Conservation (phyloP, 2,113 vertebrate species). For the Motacilla alba region DNA sequence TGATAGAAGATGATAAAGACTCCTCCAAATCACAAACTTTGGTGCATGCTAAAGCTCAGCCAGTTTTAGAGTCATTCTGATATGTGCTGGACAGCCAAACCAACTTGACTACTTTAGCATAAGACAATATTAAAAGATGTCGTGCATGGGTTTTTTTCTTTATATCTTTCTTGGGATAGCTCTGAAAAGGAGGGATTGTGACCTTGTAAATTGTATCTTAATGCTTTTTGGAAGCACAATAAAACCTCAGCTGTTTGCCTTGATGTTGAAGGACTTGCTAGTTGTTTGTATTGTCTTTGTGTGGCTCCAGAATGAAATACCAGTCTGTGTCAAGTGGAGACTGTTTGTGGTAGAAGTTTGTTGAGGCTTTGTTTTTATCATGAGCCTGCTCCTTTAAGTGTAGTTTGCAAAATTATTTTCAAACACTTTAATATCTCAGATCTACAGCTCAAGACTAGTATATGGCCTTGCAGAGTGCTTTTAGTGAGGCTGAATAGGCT, state of each 20-base stretch:
- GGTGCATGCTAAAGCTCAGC: background rate
- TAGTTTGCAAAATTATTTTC: background rate
- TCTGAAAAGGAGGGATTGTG: background rate
- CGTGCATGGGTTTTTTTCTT: background rate
- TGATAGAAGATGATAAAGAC: background rate
- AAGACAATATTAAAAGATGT: background rate
- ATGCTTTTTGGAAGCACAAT: background rate
- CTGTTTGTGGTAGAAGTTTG: background rate
- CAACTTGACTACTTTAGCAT: background rate
- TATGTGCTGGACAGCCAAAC: background rate
- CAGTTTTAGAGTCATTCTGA: background rate
- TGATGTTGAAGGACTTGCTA: conserved; percentile 12
- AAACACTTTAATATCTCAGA: background rate
- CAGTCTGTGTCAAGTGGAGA: background rate
- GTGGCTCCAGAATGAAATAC: background rate
- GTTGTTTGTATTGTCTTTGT: conserved; percentile 34
- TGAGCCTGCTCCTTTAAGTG: background rate
- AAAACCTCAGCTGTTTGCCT: background rate
- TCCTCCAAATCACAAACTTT: background rate
- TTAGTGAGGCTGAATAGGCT: background rate
- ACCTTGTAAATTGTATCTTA: background rate
- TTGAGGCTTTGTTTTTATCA: conserved; percentile 48
- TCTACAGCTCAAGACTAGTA: background rate
- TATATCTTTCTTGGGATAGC: background rate
- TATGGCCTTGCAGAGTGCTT: background rate